Evolutionary conservation across 2,888 invertebrate genomes (phyloP).

Genomic region (Phorcus lineatus): DNA sequence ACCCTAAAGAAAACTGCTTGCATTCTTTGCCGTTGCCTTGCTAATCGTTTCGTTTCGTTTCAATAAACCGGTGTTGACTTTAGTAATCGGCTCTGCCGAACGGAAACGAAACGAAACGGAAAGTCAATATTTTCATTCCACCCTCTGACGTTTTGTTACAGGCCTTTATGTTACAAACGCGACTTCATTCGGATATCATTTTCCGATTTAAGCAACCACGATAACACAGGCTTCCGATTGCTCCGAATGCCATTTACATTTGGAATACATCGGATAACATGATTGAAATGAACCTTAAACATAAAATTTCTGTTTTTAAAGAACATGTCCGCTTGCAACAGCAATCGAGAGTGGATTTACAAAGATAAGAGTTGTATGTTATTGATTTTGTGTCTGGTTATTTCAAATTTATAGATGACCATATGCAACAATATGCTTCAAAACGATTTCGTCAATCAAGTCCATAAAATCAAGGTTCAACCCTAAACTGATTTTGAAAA

Average conservation of each 20-base stretch:
- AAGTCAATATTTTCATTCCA: slow-evolving; percentile 19
- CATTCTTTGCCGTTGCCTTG: neutral
- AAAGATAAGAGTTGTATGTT: no score
- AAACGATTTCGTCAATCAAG: no score
- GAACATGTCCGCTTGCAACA: no score
- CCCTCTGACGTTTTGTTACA: neutral
- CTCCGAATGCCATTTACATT: neutral
- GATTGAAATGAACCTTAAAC: no score
- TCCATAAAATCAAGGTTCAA: no score
- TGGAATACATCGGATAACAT: no score
- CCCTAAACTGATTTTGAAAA: no score
- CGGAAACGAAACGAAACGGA: slow-evolving; percentile 20
- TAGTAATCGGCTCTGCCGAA: neutral
- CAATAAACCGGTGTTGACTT: slow-evolving; percentile 9
- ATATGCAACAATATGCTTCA: no score
- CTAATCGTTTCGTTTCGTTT: slow-evolving; percentile 14
- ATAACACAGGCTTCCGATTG: neutral
- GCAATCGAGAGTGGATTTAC: no score
- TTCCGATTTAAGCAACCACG: neutral
- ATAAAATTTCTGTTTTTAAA: no score
- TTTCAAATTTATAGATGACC: no score
- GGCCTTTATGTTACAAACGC: neutral
- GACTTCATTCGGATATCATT: neutral
- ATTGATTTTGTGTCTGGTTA: no score
- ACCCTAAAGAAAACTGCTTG: neutral